A percentile compares a stretch with the other conserved stretches of the same genome.
phyloP scores from a whole-genome alignment of 2,888 invertebrate genomes.

The Zele albiditarsus region DNA sequence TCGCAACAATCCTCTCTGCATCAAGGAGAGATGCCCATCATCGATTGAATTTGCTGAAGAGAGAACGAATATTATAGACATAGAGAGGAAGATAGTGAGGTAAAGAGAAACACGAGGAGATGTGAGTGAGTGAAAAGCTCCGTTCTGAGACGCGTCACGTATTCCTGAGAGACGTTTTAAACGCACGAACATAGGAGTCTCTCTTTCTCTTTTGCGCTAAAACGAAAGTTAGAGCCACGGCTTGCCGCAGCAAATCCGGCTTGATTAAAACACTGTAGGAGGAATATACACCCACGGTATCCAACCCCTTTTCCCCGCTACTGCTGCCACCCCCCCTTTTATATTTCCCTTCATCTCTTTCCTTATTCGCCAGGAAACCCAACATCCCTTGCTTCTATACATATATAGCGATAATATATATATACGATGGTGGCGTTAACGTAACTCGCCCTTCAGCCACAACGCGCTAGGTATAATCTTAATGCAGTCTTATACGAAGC shows the following conservation, averaged over 20 bases:
- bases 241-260: slow-evolving; percentile 73
- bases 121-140: slow-evolving; percentile 42
- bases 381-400: slow-evolving; percentile 39
- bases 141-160: slow-evolving; percentile 40
- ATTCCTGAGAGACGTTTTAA: slow-evolving; percentile 32
- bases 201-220: slow-evolving; percentile 59
- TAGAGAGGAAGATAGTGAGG: neutral
- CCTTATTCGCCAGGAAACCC: slow-evolving; percentile 47
- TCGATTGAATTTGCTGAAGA: slow-evolving; percentile 38
- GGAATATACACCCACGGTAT: slow-evolving; percentile 63
- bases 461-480: slow-evolving; percentile 71
- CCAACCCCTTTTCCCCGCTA: slow-evolving; percentile 59
- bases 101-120: slow-evolving; percentile 44
- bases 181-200: slow-evolving; percentile 27
- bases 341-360: slow-evolving; percentile 47
- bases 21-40: slow-evolving; percentile 17
- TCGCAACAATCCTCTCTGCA: slow-evolving; percentile 19
- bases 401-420: slow-evolving; percentile 34
- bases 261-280: slow-evolving; percentile 73
- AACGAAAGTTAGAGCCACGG: slow-evolving; percentile 72
- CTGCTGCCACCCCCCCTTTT: slow-evolving; percentile 46
- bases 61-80: slow-evolving; percentile 5
- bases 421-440: slow-evolving; percentile 45
- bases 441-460: slow-evolving; percentile 56
- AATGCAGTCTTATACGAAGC: slow-evolving; percentile 73